These are phyloP conservation scores for Heliconius congener DNA, from an alignment of 1,140 invertebrate genomes.

Conservation along the genomic window DNA sequence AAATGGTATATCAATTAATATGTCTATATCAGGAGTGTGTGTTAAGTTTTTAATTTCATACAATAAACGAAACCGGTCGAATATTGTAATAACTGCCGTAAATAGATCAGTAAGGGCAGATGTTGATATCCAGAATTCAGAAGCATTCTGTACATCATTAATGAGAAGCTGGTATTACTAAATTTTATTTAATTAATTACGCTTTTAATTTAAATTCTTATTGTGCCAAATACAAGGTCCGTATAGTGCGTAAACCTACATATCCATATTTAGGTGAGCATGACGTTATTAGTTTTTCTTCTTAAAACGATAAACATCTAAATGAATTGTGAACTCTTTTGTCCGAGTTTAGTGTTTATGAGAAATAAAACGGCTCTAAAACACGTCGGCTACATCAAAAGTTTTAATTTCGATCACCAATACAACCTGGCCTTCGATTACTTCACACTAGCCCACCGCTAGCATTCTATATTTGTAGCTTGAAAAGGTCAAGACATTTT, in stretches of 20 bases:
- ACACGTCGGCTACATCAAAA: conserved; percentile 64
- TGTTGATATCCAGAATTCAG: conserved; percentile 18
- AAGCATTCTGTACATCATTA: conserved; percentile 39
- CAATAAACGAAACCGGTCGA: conserved; percentile 16
- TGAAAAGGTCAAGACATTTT: conserved; percentile 23
- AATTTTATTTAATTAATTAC: not conserved
- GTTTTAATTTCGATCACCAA: conserved; percentile 22
- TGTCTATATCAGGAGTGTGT: conserved; percentile 2
- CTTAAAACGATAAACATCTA: conserved; percentile 74
- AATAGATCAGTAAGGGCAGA: conserved; percentile 8
- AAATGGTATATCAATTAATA: conserved; percentile 30
- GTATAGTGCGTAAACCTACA: not conserved
- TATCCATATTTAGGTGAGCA: conserved; percentile 39
- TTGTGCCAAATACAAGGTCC: not conserved
- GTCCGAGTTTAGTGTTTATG: conserved; percentile 59
- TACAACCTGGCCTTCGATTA: conserved; percentile 22
- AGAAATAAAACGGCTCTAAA: conserved; percentile 62
- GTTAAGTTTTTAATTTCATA: conserved; percentile 17
- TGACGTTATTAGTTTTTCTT: conserved; percentile 71
- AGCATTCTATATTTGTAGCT: conserved; percentile 4
- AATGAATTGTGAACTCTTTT: conserved; percentile 66
- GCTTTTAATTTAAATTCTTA: too few relatives aligned
- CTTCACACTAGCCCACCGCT: conserved; percentile 45
- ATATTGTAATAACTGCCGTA: not conserved
- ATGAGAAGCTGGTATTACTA: not conserved